phyloP scores from a whole-genome alignment of 2,888 invertebrate species.

The Podabrus alpinus region DNA sequence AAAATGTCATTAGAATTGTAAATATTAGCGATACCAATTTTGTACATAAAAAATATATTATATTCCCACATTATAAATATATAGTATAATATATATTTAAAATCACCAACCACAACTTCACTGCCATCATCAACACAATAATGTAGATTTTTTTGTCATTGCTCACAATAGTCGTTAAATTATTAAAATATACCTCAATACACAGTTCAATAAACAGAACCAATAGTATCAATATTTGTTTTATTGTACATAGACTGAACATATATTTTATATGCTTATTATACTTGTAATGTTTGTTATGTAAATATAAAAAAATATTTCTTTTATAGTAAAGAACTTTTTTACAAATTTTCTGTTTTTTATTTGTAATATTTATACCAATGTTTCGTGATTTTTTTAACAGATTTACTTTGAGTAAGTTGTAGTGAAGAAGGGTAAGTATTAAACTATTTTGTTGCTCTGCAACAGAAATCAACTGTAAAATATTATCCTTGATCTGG shows the following conservation, averaged over 20 bases:
- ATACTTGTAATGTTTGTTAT: conserved; percentile 34
- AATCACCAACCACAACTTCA: conserved; percentile 31
- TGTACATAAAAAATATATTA: conserved; percentile 11
- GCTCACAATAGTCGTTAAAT: conserved; percentile 34
- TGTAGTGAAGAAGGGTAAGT: no score
- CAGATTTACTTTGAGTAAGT: no score
- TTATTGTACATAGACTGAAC: conserved; percentile 35
- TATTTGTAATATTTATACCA: neutral
- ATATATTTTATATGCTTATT: conserved; percentile 34
- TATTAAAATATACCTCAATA: conserved; percentile 39
- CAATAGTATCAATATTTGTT: conserved; percentile 23
- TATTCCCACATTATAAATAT: neutral
- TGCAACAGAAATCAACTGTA: no score
- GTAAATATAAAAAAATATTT: conserved; percentile 33
- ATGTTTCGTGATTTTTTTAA: neutral
- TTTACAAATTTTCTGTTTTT: neutral
- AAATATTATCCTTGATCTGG: no score
- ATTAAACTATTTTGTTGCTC: no score
- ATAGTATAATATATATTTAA: neutral
- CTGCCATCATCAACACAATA: conserved; percentile 31
- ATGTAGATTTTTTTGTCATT: conserved; percentile 25
- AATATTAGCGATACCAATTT: conserved; percentile 22
- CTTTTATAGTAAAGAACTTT: conserved; percentile 32
- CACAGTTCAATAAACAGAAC: conserved; percentile 32
- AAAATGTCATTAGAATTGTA: conserved; percentile 28